Evolutionary conservation across 2,888 invertebrate genomes (phyloP).

Genomic region (Drosophila fungiperda): DNA sequence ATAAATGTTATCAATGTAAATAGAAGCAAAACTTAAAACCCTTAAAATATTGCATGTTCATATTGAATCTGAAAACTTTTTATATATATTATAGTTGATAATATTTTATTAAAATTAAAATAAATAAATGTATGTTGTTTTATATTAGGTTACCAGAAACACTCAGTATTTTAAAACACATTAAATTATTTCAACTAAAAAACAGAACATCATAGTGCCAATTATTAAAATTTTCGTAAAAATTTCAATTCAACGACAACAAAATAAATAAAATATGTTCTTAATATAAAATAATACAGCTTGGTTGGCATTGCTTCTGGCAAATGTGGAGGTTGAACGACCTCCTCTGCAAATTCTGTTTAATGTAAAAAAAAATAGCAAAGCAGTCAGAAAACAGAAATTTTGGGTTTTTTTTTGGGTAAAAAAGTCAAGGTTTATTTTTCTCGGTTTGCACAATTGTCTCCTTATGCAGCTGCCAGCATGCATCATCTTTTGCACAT

Average conservation of each 20-base stretch:
- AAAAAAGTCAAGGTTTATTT: no score
- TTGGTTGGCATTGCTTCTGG: background rate
- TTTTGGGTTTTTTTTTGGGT: background rate
- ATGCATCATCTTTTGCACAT: background rate
- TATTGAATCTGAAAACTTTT: no score
- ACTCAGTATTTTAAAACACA: no score
- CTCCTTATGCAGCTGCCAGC: background rate
- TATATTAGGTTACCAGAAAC: no score
- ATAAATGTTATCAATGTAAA: background rate
- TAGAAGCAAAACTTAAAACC: background rate
- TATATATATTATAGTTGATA: no score
- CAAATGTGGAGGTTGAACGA: background rate
- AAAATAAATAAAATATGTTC: background rate
- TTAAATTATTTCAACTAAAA: background rate
- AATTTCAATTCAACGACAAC: background rate
- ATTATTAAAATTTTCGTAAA: no score
- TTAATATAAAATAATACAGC: background rate
- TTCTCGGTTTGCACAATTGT: background rate
- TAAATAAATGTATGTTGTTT: no score
- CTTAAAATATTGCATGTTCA: no score
- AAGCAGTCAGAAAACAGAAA: background rate
- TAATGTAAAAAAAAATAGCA: background rate
- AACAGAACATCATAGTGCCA: background rate
- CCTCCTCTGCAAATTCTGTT: rapidly evolving
- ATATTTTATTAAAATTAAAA: no score